A percentile compares a stretch with the other conserved stretches of the same genome.
These are phyloP conservation scores for Melolontha melolontha DNA, from an alignment of 2,888 invertebrate species.

Conservation along the genomic window DNA sequence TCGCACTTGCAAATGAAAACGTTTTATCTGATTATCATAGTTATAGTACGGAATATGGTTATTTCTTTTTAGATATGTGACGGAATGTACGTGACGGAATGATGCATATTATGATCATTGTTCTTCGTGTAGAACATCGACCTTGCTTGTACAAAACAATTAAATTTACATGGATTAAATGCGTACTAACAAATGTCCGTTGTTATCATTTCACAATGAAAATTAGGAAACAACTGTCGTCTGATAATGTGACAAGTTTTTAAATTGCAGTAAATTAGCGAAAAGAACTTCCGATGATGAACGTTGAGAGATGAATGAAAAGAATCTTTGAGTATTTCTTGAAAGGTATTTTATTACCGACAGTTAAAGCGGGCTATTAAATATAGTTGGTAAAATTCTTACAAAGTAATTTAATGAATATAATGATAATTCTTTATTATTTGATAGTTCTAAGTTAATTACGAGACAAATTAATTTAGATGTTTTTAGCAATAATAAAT, in stretches of 20 bases:
- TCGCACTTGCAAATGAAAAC: slow-evolving; percentile 1
- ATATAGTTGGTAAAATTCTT: no score
- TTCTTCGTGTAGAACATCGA: slow-evolving; percentile 19
- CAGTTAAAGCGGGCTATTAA: no score
- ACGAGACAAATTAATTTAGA: no score
- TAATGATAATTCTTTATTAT: no score
- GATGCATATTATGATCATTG: slow-evolving; percentile 20
- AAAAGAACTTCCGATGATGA: background rate
- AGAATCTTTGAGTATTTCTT: no score
- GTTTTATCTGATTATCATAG: slow-evolving; percentile 17
- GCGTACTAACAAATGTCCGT: background rate
- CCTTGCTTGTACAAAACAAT: slow-evolving; percentile 28
- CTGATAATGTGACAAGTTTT: slow-evolving; percentile 6
- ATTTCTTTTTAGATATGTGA: no score
- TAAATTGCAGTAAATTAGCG: slow-evolving; percentile 7
- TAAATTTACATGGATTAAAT: slow-evolving; percentile 25
- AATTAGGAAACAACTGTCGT: slow-evolving; percentile 7
- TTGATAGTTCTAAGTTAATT: no score
- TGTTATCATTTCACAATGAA: slow-evolving; percentile 9
- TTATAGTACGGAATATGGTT: background rate
- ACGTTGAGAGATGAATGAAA: no score
- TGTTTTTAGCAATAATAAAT: no score
- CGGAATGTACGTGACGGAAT: slow-evolving; percentile 25
- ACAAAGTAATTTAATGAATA: no score
- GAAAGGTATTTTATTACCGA: no score